Base-by-base conservation (phyloP, 2,797 vertebrate genomes). In the Corythornis leucogaster region DNA sequence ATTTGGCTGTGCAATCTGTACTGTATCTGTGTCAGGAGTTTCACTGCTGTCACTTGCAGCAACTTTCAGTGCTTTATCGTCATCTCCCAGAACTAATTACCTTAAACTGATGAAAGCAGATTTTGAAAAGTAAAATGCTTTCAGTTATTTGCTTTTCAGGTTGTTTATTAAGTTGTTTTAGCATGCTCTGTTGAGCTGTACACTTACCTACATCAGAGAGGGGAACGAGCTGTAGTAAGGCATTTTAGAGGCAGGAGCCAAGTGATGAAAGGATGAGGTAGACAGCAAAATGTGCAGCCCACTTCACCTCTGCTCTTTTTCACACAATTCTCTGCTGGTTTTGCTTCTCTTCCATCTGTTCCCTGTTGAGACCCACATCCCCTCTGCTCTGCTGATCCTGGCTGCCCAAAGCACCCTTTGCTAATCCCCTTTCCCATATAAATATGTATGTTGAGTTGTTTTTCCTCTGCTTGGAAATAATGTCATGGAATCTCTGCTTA, bases 1-100 rank as follows among this genome's bases (percentile, higher is more conserved):
- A 96, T 97, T 98, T 97, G 83, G 43, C 93, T 4, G 38, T 96
- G 96, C 98, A 97, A 93, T 97, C 97, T 98, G 97, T 93, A 63
- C 97, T 92, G 12, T 97, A 93, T 97, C 97, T 97, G 84, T 90
- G 97, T 96, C 97, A 97, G 97, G 96, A 96, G 73, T 80, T 85
- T 95, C 91, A 64, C 57, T 96, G 93, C 94, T 93, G 90, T 91
- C 91, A 89, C 89, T 96, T 50, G 58, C 46, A 96, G 87, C 92
- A 85, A 71, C 90, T 94, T 96, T 86, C 88, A 62, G 81, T 22
- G 46, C 92, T 97, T 94, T 61, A 53, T 96, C 94, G 93, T 95
- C 97, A 95, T 85, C 93, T 96, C 89, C 91, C 88, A 92, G 93
- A 96, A 94, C 94, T 97, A 98, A 98, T 97, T 97, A 96, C 95